phyloP scores from a whole-genome alignment of 2,797 vertebrate genomes.

The Avahi laniger region DNA sequence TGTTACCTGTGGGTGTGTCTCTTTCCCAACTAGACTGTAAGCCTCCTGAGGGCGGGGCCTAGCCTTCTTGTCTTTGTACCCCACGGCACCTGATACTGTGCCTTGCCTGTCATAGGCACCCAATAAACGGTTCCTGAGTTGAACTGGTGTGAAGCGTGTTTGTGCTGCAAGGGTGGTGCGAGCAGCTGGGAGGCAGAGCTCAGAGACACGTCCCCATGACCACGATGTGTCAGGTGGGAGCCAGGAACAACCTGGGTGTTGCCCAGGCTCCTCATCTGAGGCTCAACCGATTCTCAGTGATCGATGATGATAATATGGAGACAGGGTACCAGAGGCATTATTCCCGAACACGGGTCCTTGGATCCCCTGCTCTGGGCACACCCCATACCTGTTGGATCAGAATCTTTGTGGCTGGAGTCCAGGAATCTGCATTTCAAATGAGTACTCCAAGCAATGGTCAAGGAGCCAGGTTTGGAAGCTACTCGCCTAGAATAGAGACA shows the following conservation, averaged over 20 bases:
- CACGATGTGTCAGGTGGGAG: rapidly evolving
- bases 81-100: background rate
- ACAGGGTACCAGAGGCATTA: rapidly evolving
- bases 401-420: background rate
- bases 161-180: background rate
- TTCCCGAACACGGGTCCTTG: background rate
- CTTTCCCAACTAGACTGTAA: background rate
- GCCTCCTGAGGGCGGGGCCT: background rate
- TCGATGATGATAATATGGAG: background rate
- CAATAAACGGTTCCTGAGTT: conserved; percentile 65
- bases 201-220: rapidly evolving
- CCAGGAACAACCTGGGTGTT: background rate
- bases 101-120: background rate
- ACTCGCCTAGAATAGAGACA: background rate
- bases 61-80: background rate
- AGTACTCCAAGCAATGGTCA: no score
- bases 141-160: background rate
- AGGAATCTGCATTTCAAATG: background rate
- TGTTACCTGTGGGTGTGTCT: background rate
- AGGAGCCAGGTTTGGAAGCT: background rate
- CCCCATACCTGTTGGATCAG: background rate
- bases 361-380: background rate
- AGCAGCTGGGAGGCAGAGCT: background rate
- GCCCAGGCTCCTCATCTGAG: background rate
- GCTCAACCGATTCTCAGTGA: background rate